Conservation (phyloP, 2,113 vertebrate genomes). For the Urocolius indicus region DNA sequence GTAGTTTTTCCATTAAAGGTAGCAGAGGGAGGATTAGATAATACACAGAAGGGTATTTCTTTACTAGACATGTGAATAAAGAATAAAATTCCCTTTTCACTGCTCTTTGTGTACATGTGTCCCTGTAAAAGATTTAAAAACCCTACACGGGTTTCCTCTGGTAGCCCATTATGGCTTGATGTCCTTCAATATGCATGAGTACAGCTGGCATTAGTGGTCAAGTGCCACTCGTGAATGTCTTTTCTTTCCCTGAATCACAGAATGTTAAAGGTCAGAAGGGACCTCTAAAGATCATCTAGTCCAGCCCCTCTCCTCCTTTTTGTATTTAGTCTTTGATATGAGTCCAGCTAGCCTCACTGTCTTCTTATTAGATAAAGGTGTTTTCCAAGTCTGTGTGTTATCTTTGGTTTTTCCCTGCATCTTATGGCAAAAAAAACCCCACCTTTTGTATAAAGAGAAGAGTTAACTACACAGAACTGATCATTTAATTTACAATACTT, state of each 20-base stretch:
- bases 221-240: background rate
- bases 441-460: background rate
- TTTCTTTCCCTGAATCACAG: background rate
- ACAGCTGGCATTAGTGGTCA: background rate
- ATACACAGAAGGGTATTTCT: background rate
- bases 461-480: background rate
- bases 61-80: background rate
- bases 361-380: background rate
- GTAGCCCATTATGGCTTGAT: background rate
- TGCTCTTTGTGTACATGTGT: background rate
- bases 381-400: background rate
- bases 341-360: background rate
- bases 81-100: background rate
- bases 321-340: background rate
- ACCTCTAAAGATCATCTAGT: too few species aligned
- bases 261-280: too few species aligned
- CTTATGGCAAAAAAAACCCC: background rate
- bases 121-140: background rate
- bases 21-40: background rate
- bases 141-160: background rate
- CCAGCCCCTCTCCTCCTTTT: background rate
- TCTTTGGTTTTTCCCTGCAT: background rate
- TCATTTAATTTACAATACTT: background rate
- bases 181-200: background rate
- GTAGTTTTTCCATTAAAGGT: background rate